Evolutionary conservation across 2,113 vertebrate genomes (phyloP), one percentile per base, ranked within the genome.

Genomic region (Tylochromis polylepis): DNA sequence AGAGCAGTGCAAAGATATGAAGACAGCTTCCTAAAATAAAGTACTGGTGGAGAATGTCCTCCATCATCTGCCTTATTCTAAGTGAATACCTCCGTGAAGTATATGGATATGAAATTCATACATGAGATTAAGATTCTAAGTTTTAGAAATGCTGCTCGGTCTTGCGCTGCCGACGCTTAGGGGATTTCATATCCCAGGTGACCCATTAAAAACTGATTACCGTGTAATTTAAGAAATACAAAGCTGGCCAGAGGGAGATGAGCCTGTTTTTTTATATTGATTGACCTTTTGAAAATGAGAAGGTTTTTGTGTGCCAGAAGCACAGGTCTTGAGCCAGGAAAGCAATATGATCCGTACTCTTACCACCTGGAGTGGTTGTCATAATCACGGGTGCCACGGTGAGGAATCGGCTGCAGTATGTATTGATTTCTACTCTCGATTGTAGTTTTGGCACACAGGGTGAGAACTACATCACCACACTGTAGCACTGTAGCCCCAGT

Each of bases 401-500:
- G 85, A 91, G 62, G 55, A 59, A 86, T 84, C 10, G 34, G 60
- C 41, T 29, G 4, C 24, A 81, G 62, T 29, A 2, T 1, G 8
- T 79, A 94, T 94, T 87, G 93, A 94, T 94, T 93, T 86, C 58
- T 82, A 46, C 89, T 91, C 80, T 86, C 55, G 22, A 49, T 83
- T 90, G 88, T 88, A 72, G 84, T 36, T 78, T 82, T 78, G 85
- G 82, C 83, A 58, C 83, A 65, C 85, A 34, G 82, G 79, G 51
- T 81, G 85, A 85, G 15, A 38, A 67, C 79, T 81, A 84, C 91
- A 91, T 85, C 72, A 38, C 38, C 10, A 27, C 36, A 12, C 81
- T 16, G 53, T 87, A 72, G 41, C 62, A 16, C 79, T 38, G 81
- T 2, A 29, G 84, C 65, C 34, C 72, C 88, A n/a, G 20, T 77